phyloP scores from a whole-genome alignment of 2,888 invertebrate genomes.

The Pyrgus malvae region DNA sequence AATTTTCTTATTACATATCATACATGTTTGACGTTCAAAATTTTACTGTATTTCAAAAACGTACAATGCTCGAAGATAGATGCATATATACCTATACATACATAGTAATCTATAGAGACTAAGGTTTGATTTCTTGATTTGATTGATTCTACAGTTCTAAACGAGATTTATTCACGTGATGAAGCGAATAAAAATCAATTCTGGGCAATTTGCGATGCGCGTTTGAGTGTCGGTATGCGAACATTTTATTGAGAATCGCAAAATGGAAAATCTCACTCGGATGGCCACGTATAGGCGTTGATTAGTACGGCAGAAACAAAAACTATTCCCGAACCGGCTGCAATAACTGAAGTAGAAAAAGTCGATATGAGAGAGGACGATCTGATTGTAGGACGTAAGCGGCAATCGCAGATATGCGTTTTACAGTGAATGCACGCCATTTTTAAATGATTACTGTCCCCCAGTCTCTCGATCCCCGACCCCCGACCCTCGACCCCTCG shows the following conservation, averaged over 20 bases:
- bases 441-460: conserved; percentile 67
- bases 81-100: too few species aligned
- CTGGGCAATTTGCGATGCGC: conserved; percentile 32
- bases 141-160: conserved; percentile 1
- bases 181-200: conserved; percentile 2
- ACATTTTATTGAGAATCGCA: conserved; percentile 43
- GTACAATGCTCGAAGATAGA: too few species aligned
- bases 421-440: conserved; percentile 65
- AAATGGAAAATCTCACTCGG: conserved; percentile 49
- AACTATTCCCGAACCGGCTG: conserved; percentile 74
- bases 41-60: too few species aligned
- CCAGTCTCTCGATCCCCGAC: conserved; percentile 35
- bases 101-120: too few species aligned
- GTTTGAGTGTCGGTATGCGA: conserved; percentile 30
- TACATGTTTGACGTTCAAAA: too few species aligned
- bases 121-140: too few species aligned
- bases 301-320: conserved; percentile 75
- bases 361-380: conserved; percentile 70
- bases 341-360: conserved; percentile 78
- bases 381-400: conserved; percentile 73
- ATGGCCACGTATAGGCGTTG: conserved; percentile 67
- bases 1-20: too few species aligned
- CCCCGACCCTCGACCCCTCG: conserved; percentile 24
- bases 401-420: conserved; percentile 72
- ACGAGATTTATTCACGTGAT: neutral